Percentiles rank a stretch among this genome's conserved stretches.
phyloP scores from a whole-genome alignment of 2,888 invertebrate species.

The Andrena fulva region DNA sequence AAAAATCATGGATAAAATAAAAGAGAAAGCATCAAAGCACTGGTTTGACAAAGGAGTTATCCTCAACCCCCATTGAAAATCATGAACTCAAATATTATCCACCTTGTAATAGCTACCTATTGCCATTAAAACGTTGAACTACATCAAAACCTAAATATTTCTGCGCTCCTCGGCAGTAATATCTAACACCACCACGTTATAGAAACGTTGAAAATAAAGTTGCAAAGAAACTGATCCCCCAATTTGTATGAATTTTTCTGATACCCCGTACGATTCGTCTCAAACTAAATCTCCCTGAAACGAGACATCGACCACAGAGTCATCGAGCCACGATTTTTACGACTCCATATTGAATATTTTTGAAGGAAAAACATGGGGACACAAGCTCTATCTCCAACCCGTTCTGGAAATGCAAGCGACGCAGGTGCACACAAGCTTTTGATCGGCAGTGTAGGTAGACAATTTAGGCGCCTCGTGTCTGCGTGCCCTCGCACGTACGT shows the following conservation, averaged over 20 bases:
- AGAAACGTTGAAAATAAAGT: too few relatives aligned
- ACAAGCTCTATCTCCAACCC: neutral
- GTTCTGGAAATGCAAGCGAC: neutral
- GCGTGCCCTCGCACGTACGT: slow-evolving; percentile 25
- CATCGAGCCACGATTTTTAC: neutral
- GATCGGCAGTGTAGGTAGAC: slow-evolving; percentile 6
- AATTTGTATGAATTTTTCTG: neutral
- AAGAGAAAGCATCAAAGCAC: too few relatives aligned
- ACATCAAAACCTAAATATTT: too few relatives aligned
- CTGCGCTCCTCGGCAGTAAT: too few relatives aligned
- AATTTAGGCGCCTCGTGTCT: slow-evolving; percentile 16
- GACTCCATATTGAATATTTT: neutral
- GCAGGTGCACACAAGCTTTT: neutral
- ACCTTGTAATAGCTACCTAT: too few relatives aligned
- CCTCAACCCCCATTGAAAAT: too few relatives aligned
- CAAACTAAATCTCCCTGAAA: neutral
- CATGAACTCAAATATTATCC: too few relatives aligned
- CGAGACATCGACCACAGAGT: neutral
- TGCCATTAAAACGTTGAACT: too few relatives aligned
- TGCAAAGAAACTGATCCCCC: too few relatives aligned
- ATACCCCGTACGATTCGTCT: neutral
- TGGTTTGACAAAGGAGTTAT: too few relatives aligned
- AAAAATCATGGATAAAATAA: too few relatives aligned
- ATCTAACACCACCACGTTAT: too few relatives aligned
- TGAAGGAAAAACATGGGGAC: neutral